Conservation (phyloP, 2,888 invertebrate species). For the Polymixis flavicincta region DNA sequence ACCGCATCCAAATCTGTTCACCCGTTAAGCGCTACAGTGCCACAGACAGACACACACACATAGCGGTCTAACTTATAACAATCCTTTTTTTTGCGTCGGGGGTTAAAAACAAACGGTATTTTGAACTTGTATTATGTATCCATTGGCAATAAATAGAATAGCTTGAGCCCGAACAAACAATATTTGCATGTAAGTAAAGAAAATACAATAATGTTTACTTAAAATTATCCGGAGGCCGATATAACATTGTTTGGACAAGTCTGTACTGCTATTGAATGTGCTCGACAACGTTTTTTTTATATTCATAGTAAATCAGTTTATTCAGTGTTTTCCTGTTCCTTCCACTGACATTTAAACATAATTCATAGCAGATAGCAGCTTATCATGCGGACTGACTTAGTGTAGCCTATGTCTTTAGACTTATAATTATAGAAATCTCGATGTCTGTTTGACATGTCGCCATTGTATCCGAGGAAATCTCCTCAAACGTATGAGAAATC, state of each 20-base stretch:
- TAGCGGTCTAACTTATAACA: too few relatives aligned
- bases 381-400: not conserved
- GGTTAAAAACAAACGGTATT: not conserved
- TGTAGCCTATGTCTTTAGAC: not conserved
- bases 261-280: conserved; percentile 13
- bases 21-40: too few relatives aligned
- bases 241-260: conserved; percentile 26
- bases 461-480: not conserved
- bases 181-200: not conserved
- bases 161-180: conserved; percentile 1
- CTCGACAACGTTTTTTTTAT: conserved; percentile 1
- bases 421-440: too few relatives aligned
- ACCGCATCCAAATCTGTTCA: too few relatives aligned
- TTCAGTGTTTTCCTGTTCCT: conserved; percentile 22
- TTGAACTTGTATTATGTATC: not conserved
- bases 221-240: not conserved
- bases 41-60: too few relatives aligned
- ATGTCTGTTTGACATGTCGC: too few relatives aligned
- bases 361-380: not conserved
- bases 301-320: not conserved
- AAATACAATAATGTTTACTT: conserved; percentile 18
- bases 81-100: too few relatives aligned
- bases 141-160: not conserved
- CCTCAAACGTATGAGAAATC: conserved; percentile 7
- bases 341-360: conserved; percentile 3